Conservation (phyloP, 2,888 invertebrate species). For the Balanococcus diminutus region DNA sequence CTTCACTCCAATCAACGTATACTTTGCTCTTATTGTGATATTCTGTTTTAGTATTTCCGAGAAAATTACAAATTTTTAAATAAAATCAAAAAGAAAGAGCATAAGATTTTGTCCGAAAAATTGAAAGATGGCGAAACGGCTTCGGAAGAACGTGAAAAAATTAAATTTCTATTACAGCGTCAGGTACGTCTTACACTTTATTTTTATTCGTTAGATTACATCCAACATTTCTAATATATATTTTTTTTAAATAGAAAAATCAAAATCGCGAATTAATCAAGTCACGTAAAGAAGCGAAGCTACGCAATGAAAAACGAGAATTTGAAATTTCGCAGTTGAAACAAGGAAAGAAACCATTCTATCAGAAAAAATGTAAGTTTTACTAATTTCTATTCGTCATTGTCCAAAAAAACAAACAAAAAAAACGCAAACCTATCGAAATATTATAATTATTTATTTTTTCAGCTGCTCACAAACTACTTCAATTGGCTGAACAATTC, state of each 20-base stretch:
- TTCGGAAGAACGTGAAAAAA: constrained; percentile 28
- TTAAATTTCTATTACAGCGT: constrained; percentile 11
- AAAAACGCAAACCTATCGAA: no score
- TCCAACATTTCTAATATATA: not conserved
- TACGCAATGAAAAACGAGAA: not conserved
- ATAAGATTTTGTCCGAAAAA: not conserved
- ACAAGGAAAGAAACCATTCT: not conserved
- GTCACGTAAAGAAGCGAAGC: not conserved
- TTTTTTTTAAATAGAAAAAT: not conserved
- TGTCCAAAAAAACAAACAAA: not conserved
- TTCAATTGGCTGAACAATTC: not conserved
- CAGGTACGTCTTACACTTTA: not conserved
- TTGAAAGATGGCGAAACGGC: not conserved
- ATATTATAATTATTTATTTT: no score
- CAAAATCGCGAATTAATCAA: not conserved
- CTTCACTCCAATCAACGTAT: no score
- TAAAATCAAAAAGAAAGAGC: constrained; percentile 46
- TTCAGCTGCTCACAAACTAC: constrained; percentile 19
- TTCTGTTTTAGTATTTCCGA: not conserved
- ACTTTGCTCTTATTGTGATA: no score
- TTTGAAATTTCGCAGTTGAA: not conserved
- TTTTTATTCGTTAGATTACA: not conserved
- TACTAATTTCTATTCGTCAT: not conserved
- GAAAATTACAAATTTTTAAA: constrained; percentile 44
- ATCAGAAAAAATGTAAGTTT: constrained; percentile 10